Evolutionary conservation across 1,140 invertebrate genomes (phyloP).

Genomic region (Diachasma alloeum): DNA sequence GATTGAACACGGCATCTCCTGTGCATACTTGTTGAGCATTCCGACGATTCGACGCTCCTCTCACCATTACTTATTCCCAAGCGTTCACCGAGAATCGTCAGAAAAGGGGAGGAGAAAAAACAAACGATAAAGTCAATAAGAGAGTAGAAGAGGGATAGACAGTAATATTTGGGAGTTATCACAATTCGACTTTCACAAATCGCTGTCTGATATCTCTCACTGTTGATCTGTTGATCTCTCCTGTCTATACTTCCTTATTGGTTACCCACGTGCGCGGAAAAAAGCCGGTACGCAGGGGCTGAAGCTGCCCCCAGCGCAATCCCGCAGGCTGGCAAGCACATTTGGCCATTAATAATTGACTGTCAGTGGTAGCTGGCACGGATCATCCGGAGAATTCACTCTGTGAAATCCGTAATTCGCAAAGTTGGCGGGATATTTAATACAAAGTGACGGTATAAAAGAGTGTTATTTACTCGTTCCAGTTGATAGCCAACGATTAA

Average conservation of each 20-base stretch:
- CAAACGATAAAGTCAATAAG: neutral
- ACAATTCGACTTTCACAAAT: neutral
- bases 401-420: neutral
- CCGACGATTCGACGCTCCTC: slow-evolving; percentile 5
- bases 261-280: neutral
- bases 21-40: slow-evolving; percentile 48
- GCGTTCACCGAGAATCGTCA: slow-evolving; percentile 2
- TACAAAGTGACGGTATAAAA: neutral
- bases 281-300: neutral
- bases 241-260: neutral
- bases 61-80: slow-evolving; percentile 15
- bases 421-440: neutral
- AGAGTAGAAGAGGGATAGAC: neutral
- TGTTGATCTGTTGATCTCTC: neutral
- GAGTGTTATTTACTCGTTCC: neutral
- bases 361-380: neutral
- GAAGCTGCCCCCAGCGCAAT: neutral
- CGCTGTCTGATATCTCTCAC: neutral
- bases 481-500: neutral
- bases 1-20: neutral
- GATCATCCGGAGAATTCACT: neutral
- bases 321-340: neutral
- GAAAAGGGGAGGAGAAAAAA: neutral
- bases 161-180: neutral
- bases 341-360: neutral